Evolutionary conservation across 2,113 vertebrate genomes (phyloP), one percentile per base, ranked within the genome.

Genomic region (Mormyrus lacerda): DNA sequence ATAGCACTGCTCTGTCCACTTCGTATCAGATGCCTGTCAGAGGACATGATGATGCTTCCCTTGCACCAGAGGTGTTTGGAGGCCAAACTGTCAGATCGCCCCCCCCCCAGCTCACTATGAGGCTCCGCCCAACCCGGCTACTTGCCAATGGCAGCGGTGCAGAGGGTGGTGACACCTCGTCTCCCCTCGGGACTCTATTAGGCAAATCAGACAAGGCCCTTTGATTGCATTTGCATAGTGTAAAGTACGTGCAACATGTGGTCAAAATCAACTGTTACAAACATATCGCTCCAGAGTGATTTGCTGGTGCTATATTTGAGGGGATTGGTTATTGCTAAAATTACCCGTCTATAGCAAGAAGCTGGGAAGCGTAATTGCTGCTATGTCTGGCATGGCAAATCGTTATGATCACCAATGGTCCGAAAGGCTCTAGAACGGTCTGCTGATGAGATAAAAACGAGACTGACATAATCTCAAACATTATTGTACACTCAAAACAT

Each of bases 301-400:
- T 89, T 48, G 58, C 53, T 79, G 50, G 89, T 93, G 94, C 93
- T 93, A 84, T 84, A 87, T 93, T 94, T 88, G 93, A 94, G 96
- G 94, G 93, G 47, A 93, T 94, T 94, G 95, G 95, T 93, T 95
- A 95, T 95, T 94, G 91, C 92, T 94, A 73, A 94, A 95, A 95
- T 93, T 95, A 95, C 89, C 94, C 92, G 94, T 95, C 93, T 94
- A 88, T 93, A 92, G 93, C 91, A 95, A 91, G 92, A 88, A 95
- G 93, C 85, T 92, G 93, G 93, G 83, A 92, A 50, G 92, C 86
- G 91, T 94, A 93, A 95, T 95, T 96, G 91, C 92, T 90, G 95
- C 93, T 94, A 95, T 95, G 93, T 88, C 93, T 94, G 93, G 95
- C 93, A 93, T 94, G 92, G 93, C 94, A 84, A 84, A 45, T 79